A percentile compares a stretch with the other conserved stretches of the same genome.
Evolutionary conservation across 2,113 vertebrate genomes (phyloP).

Genomic region (Nicator chloris): DNA sequence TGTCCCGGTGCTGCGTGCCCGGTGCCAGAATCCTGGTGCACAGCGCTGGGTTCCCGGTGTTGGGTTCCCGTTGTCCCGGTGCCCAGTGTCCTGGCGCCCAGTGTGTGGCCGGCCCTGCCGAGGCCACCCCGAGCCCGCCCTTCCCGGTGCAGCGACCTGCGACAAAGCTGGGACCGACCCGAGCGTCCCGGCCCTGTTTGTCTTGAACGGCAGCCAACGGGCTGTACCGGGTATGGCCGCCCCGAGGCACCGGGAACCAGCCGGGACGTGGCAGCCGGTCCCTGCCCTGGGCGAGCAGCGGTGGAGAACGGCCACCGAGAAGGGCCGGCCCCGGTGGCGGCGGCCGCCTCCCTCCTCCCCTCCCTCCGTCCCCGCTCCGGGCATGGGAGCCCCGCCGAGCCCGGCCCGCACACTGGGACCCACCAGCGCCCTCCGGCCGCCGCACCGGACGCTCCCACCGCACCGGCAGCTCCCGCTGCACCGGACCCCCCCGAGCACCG

Average conservation of each 20-base stretch:
- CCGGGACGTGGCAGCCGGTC: conserved; percentile 25
- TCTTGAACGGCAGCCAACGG: conserved; percentile 48
- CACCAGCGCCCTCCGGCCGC: not conserved
- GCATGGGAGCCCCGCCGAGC: not conserved
- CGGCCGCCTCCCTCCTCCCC: not conserved
- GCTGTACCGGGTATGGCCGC: not conserved
- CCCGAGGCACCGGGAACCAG: not conserved
- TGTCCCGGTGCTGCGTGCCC: not conserved
- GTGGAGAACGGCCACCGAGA: not conserved
- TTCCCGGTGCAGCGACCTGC: conserved; percentile 1
- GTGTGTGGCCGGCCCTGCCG: not conserved
- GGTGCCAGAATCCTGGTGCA: not conserved
- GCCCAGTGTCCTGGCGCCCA: not conserved
- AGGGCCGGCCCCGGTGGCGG: not conserved
- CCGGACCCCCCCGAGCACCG: not conserved
- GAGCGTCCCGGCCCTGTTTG: conserved; percentile 44
- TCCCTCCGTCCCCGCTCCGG: not conserved
- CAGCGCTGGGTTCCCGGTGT: not conserved
- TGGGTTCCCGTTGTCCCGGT: not conserved
- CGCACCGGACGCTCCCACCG: not conserved
- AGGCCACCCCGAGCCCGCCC: not conserved
- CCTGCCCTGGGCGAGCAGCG: not conserved
- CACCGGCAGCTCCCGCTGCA: not conserved
- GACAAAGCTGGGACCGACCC: conserved; percentile 29
- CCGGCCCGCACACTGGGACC: not conserved